Evolutionary conservation across 2,113 vertebrate species (phyloP), one percentile per base, ranked within the genome.

Genomic region (Tiliqua scincoides): DNA sequence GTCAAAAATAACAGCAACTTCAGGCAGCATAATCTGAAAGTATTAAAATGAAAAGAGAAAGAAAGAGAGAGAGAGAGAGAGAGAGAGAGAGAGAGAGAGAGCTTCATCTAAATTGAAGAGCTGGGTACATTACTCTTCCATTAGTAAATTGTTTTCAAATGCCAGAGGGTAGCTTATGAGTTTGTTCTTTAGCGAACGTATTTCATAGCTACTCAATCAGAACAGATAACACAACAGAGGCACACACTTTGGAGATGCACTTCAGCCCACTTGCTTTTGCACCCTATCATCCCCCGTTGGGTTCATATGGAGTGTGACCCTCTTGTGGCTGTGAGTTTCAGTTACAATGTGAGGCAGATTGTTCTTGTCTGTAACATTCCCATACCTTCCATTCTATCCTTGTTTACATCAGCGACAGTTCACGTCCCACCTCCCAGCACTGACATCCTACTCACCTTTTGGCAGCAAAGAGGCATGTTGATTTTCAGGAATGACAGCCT

Each of bases 241-340:
- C 11, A 74, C 23, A 71, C 23, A 72, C 43, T 91, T 88, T 72
- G 80, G 86, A 86, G 63, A 25, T 82, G 85, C 74, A 14, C 54
- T 90, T 88, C 91, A 92, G 84, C 89, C 88, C 0, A 0, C 65
- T 88, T 89, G 91, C 74, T n/a, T 83, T 65, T 11, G 37, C 9
- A 89, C 70, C 70, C n/a, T 90, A 12, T 23, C 1, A 1, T 43
- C 0, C 57, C 0, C 87, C 87, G 79, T 23, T 0, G 0, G 89
- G 91, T 91, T 85, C 81, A 88, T 92, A 87, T 68, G 2, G 80
- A 0, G 3, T 86, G 87, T 88, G 85, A 81, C 73, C 84, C 89
- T 92, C 0, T 0, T 81, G 30, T 61, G 70, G 48, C 89, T 92
- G 88, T 93, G 91, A 89, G 0, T 18, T 74, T 43, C 43, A 87